Evolutionary conservation across 37 sponge, comb jelly and placozoan genomes (phyloP).

Genomic region (Oopsacas minuta): DNA sequence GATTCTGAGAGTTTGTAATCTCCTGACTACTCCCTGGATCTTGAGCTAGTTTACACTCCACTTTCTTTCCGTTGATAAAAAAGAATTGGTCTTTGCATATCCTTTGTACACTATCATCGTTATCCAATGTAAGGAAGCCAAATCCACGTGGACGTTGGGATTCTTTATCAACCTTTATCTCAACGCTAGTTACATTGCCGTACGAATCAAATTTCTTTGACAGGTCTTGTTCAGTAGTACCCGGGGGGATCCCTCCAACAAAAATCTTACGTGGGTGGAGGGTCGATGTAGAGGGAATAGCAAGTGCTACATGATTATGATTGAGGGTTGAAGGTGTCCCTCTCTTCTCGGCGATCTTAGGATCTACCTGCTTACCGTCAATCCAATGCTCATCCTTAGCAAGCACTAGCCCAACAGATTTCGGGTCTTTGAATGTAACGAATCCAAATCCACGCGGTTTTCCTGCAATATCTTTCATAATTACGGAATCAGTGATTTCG

Average conservation of each 20-base stretch:
- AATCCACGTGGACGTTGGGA: background rate
- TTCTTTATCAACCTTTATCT: background rate
- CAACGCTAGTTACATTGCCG: constrained; percentile 29
- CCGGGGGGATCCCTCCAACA: constrained; percentile 40
- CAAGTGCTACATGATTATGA: constrained; percentile 33
- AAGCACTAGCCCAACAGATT: constrained; percentile 21
- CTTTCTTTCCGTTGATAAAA: background rate
- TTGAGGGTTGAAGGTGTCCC: constrained; percentile 23
- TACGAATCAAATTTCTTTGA: constrained; percentile 22
- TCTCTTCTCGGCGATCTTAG: constrained; percentile 12
- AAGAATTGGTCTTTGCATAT: background rate
- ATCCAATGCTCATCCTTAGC: background rate
- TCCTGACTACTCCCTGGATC: background rate
- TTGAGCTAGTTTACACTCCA: constrained; percentile 5
- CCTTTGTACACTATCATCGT: background rate
- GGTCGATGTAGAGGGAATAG: background rate
- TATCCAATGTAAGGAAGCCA: background rate
- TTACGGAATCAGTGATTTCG: constrained; percentile 37
- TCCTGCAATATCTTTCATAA: constrained; percentile 33
- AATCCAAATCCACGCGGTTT: constrained; percentile 60
- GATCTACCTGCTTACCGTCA: constrained; percentile 16
- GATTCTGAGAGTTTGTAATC: background rate
- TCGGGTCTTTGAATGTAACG: constrained; percentile 39
- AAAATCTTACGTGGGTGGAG: constrained; percentile 20
- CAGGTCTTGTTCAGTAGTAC: constrained; percentile 29